Evolutionary conservation across 1,140 invertebrate species (phyloP).

Genomic region (Tachypleus tridentatus): DNA sequence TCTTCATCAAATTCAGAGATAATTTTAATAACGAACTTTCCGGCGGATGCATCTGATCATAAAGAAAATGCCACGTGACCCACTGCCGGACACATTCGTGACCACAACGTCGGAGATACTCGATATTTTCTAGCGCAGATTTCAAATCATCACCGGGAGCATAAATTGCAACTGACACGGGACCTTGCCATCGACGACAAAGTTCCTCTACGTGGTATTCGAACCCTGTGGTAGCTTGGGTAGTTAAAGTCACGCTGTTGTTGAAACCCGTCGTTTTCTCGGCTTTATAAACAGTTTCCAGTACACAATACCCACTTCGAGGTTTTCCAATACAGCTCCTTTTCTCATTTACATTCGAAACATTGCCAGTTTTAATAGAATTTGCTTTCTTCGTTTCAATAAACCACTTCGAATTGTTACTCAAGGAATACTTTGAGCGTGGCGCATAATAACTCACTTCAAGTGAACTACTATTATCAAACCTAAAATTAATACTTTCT

Average conservation of each 20-base stretch:
- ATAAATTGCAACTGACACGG: slow-evolving; percentile 60
- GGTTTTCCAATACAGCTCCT: too few relatives aligned
- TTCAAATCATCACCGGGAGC: slow-evolving; percentile 55
- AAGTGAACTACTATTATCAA: too few relatives aligned
- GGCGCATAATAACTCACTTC: too few relatives aligned
- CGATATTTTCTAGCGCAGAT: slow-evolving; percentile 45
- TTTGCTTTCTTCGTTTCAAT: too few relatives aligned
- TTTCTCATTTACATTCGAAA: too few relatives aligned
- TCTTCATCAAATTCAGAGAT: too few relatives aligned
- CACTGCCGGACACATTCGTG: slow-evolving; percentile 17
- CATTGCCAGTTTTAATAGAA: too few relatives aligned
- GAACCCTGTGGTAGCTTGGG: slow-evolving; percentile 70
- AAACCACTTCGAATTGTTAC: too few relatives aligned
- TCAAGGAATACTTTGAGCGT: too few relatives aligned
- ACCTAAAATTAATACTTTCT: too few relatives aligned
- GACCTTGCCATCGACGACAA: slow-evolving; percentile 55
- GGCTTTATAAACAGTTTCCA: background rate
- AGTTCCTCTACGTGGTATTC: slow-evolving; percentile 75
- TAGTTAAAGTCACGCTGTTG: slow-evolving; percentile 79
- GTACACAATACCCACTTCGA: too few relatives aligned
- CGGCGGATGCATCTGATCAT: slow-evolving; percentile 8
- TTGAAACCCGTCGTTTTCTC: slow-evolving; percentile 47
- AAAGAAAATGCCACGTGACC: slow-evolving; percentile 27
- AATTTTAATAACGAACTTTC: too few relatives aligned
- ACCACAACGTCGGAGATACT: slow-evolving; percentile 41